These are phyloP conservation scores for Chelonus formosanus DNA, from an alignment of 2,888 invertebrate genomes.

Conservation along the genomic window DNA sequence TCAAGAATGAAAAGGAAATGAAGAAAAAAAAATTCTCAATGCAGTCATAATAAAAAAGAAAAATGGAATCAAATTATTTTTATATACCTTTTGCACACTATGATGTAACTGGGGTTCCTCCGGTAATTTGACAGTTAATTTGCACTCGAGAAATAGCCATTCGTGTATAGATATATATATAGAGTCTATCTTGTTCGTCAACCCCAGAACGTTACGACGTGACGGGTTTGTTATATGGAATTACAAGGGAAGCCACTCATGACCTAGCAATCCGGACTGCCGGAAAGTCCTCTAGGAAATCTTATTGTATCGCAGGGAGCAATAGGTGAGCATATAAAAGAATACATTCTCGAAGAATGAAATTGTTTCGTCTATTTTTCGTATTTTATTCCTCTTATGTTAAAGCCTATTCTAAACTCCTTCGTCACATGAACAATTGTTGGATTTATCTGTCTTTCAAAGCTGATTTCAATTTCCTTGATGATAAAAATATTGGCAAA, in stretches of 20 bases:
- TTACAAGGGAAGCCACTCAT: slow-evolving; percentile 24
- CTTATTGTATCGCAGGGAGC: slow-evolving; percentile 15
- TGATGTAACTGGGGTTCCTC: too few relatives aligned
- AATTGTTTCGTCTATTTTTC: slow-evolving; percentile 15
- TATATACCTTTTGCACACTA: too few relatives aligned
- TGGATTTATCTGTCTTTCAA: too few relatives aligned
- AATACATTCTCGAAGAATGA: slow-evolving; percentile 6
- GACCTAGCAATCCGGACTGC: slow-evolving; percentile 12
- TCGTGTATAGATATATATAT: not conserved
- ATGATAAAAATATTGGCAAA: too few relatives aligned
- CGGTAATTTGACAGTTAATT: slow-evolving; percentile 18
- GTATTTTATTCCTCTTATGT: not conserved
- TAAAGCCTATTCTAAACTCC: too few relatives aligned
- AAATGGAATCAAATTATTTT: too few relatives aligned
- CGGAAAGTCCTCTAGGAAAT: slow-evolving; percentile 15
- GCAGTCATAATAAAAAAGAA: too few relatives aligned
- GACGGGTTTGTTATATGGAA: slow-evolving; percentile 27
- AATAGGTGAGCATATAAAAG: not conserved
- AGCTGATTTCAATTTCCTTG: too few relatives aligned
- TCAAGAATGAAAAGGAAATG: too few relatives aligned
- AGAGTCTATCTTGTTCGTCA: too few relatives aligned
- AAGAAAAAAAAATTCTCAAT: too few relatives aligned
- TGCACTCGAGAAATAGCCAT: slow-evolving; percentile 18
- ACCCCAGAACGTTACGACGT: slow-evolving; percentile 1
- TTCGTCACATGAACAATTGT: too few relatives aligned